Evolutionary conservation across 2,888 invertebrate species (phyloP), one percentile per base, ranked within the genome.

Genomic region (Ommatoiulus sabulosus): DNA sequence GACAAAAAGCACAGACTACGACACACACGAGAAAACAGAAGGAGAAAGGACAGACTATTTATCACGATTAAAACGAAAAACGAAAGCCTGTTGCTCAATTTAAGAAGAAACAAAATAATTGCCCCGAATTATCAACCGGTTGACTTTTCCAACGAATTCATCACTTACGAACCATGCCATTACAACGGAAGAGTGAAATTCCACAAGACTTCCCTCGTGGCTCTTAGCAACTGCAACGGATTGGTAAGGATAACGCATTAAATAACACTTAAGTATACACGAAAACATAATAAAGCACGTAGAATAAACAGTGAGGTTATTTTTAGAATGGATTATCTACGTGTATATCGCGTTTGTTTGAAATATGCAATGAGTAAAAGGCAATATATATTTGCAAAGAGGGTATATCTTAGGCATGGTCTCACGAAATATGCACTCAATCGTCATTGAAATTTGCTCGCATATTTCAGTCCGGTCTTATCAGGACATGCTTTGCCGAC

Each of bases 31-130:
- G 44, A 24, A 17, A 84, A 84, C 44, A 84, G 44, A 84, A 15
- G 35, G 35, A 35, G 44, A 35, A 84, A 84, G 35, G 84, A 84
- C 10, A 88, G 43, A 88, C 72, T 87, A 15, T 89, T 88, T 43
- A 57, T 89, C 17, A 84, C 52, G 0, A 88, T 89, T 35, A 57
- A 89, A 52, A 72, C 84, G n/a, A 85, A 87, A 52, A 63, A 86
- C 46, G 84, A 89, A 86, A 89, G 84, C 86, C 84, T 89, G 17
- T 17, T 89, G 44, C 84, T 89, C 12, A 88, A 63, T 57, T 86
- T 89, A 24, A 87, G 72, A 44, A 17, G 20, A 7, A 88, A 89
- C 46, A 88, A 85, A 35, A 89, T 89, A 44, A 46, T 89, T 43
- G 35, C 44, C 1, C n/a, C 52, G 12, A 88, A 88, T 15, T 17